Conservation (phyloP, 2,113 vertebrate species). For the Phainopepla nitens region DNA sequence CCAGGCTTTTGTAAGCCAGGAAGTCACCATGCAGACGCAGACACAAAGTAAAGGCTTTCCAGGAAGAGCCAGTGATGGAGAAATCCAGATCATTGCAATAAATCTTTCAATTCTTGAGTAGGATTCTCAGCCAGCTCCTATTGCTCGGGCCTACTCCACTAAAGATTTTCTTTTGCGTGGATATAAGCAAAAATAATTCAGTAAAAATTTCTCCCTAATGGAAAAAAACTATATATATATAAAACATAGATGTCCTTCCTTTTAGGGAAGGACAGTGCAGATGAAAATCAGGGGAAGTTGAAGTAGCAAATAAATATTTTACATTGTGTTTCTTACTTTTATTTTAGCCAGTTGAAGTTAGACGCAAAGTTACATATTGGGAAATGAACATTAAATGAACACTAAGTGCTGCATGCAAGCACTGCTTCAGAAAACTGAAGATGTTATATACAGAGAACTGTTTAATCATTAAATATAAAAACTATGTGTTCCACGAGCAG, state of each 20-base stretch:
- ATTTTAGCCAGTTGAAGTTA: not conserved
- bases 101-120: not conserved
- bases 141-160: not conserved
- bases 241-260: not conserved
- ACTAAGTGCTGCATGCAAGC: not conserved
- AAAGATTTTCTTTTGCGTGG: not conserved
- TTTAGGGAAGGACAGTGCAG: not conserved
- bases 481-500: not conserved
- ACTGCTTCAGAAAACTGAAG: not conserved
- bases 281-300: not conserved
- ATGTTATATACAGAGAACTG: not conserved
- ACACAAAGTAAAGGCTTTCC: not conserved
- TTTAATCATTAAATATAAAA: conserved; percentile 13
- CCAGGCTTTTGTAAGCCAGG: not conserved
- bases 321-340: not conserved
- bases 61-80: not conserved
- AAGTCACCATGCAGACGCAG: not conserved
- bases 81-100: not conserved
- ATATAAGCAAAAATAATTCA: not conserved
- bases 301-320: not conserved
- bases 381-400: not conserved
- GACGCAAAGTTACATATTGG: not conserved
- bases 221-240: not conserved
- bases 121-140: not conserved
- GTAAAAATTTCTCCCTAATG: not conserved